A percentile compares a stretch with the other conserved stretches of the same genome.
phyloP scores from a whole-genome alignment of 2,113 vertebrate species.

The Cettia cetti region DNA sequence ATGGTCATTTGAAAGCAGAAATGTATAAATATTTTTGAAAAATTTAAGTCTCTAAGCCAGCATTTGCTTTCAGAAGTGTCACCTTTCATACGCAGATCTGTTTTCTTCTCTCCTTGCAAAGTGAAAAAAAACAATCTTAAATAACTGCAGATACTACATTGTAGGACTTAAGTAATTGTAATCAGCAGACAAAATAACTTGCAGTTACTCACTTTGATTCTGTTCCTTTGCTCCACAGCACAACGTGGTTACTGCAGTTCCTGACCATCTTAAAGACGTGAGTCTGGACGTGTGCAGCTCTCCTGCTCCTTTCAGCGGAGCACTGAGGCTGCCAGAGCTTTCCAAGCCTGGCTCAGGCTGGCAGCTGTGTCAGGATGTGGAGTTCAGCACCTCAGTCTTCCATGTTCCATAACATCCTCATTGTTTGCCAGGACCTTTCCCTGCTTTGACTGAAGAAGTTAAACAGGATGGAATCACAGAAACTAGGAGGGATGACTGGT shows the following conservation, averaged over 20 bases:
- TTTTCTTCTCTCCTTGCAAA: not conserved
- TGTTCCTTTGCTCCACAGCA: not conserved
- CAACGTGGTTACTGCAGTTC: not conserved
- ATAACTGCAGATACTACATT: not conserved
- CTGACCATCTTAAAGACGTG: not conserved
- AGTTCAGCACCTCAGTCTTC: not conserved
- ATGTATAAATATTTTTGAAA: not conserved
- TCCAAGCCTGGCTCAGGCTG: not conserved
- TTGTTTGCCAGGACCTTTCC: not conserved
- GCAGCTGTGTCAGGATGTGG: not conserved
- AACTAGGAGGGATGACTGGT: not conserved
- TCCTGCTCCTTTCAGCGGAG: not conserved
- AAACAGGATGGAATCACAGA: not conserved
- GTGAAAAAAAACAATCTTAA: not conserved
- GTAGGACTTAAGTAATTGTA: not conserved
- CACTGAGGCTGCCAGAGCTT: not conserved
- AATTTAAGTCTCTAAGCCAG: not conserved
- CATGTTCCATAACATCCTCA: not conserved
- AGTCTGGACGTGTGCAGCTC: not conserved
- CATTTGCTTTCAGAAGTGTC: not conserved
- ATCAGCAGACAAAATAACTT: not conserved
- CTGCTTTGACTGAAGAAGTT: not conserved
- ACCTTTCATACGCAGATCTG: not conserved
- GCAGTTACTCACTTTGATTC: not conserved
- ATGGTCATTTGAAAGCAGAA: not conserved